Percentiles rank a stretch among this genome's conserved stretches.
These are phyloP conservation scores for Erythrolamprus reginae DNA, from an alignment of 2,113 vertebrate genomes.

Conservation along the genomic window DNA sequence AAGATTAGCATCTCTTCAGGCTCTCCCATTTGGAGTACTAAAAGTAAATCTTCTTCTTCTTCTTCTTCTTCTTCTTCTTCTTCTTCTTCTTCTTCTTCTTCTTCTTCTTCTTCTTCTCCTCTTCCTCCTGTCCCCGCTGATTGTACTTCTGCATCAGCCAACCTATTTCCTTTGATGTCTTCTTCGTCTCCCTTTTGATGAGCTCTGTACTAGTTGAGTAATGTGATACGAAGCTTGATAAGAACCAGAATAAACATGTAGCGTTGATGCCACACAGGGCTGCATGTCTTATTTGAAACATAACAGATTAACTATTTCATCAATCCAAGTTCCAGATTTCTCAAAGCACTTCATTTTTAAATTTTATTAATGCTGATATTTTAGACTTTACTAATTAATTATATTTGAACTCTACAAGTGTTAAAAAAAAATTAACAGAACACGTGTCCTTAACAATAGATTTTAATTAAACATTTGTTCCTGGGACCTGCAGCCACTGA, in stretches of 20 bases:
- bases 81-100: too few species aligned
- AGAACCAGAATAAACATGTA: neutral
- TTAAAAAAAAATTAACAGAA: neutral
- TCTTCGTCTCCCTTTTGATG: too few species aligned
- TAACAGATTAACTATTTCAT: neutral
- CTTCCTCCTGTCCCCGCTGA: too few species aligned
- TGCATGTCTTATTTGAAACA: neutral
- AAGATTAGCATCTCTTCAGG: too few species aligned
- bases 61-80: too few species aligned
- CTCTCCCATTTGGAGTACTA: too few species aligned
- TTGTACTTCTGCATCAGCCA: too few species aligned
- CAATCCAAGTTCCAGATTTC: neutral
- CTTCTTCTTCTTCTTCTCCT: too few species aligned
- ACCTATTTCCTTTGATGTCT: too few species aligned
- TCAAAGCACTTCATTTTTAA: neutral
- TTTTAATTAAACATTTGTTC: neutral
- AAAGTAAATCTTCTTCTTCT: too few species aligned
- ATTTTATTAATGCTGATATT: neutral
- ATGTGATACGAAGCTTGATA: neutral
- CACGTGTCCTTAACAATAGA: neutral
- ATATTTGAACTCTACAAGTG: neutral
- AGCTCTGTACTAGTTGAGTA: too few species aligned
- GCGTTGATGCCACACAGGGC: neutral
- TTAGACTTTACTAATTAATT: too few species aligned
- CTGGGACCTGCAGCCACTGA: neutral